Percentiles rank a stretch among this genome's conserved stretches.
phyloP scores from a whole-genome alignment of 2,888 invertebrate genomes.

The Melanotus villosus region DNA sequence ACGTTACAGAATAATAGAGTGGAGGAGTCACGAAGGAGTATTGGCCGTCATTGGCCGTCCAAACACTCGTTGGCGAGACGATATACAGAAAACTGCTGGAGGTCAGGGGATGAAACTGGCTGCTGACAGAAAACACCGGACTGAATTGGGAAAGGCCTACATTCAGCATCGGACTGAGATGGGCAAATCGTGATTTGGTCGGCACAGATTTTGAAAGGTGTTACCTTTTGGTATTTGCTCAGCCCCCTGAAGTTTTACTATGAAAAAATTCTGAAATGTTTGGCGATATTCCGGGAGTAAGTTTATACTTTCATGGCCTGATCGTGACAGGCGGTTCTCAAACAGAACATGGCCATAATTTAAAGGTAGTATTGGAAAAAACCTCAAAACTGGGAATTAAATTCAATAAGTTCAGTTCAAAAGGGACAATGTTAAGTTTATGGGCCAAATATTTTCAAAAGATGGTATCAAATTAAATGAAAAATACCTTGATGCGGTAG shows the following conservation, averaged over 20 bases:
- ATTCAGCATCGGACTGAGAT: too few relatives aligned
- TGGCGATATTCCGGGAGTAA: slow-evolving; percentile 48
- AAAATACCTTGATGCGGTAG: too few relatives aligned
- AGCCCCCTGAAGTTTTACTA: slow-evolving; percentile 51
- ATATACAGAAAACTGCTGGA: too few relatives aligned
- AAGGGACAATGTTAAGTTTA: not conserved
- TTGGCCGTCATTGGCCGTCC: too few relatives aligned
- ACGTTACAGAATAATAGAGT: too few relatives aligned
- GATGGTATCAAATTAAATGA: not conserved
- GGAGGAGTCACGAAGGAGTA: too few relatives aligned
- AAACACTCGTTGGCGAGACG: too few relatives aligned
- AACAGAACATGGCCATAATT: slow-evolving; percentile 46
- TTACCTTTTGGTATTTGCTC: slow-evolving; percentile 48
- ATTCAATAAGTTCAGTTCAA: not conserved
- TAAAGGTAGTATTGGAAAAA: slow-evolving; percentile 42
- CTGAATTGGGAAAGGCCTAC: too few relatives aligned
- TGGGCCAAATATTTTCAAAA: not conserved
- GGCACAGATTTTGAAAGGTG: too few relatives aligned
- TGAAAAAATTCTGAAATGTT: slow-evolving; percentile 48
- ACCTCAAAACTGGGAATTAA: not conserved
- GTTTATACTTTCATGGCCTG: slow-evolving; percentile 55
- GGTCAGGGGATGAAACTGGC: too few relatives aligned
- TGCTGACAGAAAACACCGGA: too few relatives aligned
- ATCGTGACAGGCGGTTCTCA: slow-evolving; percentile 48
- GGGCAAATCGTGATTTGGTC: too few relatives aligned